Conservation (phyloP, 2,888 invertebrate species). For the Conistra vaccinii region DNA sequence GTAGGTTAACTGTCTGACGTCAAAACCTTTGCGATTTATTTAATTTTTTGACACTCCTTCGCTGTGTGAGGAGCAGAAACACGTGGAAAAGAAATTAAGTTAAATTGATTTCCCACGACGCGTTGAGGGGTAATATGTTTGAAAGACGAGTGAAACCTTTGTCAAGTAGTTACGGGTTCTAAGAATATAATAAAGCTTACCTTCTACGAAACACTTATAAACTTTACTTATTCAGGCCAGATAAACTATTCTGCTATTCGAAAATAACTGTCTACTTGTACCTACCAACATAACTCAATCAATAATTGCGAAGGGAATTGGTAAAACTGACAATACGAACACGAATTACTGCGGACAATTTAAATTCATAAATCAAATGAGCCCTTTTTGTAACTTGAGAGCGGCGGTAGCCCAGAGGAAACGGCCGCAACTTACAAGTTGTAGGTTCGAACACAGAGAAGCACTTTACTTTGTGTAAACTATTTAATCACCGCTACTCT, state of each 20-base stretch:
- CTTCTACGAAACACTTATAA: not conserved
- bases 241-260: no score
- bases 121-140: not conserved
- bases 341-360: not conserved
- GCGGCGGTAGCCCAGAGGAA: no score
- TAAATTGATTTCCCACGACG: not conserved
- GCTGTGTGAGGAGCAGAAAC: not conserved
- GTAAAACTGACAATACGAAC: no score
- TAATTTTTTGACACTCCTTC: not conserved
- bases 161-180: not conserved
- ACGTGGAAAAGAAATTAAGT: not conserved
- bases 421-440: not conserved
- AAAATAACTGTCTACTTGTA: not conserved
- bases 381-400: not conserved
- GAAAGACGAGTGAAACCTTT: not conserved
- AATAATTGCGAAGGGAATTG: not conserved
- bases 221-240: not conserved
- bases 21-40: conserved; percentile 13
- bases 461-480: not conserved
- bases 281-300: not conserved
- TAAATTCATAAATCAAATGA: not conserved
- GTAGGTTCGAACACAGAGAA: not conserved
- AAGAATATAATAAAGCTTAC: not conserved
- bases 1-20: not conserved
- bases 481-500: no score